A percentile compares a stretch with the other conserved stretches of the same genome.
These are phyloP conservation scores for Habrosyne pyritoides DNA, from an alignment of 2,888 invertebrate genomes.

Conservation along the genomic window DNA sequence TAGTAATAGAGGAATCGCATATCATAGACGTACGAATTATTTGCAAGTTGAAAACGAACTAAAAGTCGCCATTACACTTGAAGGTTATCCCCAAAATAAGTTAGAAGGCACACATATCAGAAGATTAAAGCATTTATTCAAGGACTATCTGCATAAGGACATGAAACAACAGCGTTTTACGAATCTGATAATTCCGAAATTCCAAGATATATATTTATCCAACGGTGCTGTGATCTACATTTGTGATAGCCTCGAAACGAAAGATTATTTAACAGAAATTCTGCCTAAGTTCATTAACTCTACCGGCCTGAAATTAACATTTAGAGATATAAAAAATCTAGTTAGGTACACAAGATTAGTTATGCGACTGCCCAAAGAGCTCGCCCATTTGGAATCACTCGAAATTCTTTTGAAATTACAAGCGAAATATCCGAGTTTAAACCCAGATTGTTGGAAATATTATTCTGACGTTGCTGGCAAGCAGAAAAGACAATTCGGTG, in stretches of 20 bases:
- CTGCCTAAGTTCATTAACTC: conserved; percentile 68
- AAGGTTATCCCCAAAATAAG: conserved; percentile 72
- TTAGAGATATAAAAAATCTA: conserved; percentile 62
- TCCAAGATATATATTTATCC: conserved; percentile 71
- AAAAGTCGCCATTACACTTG: conserved; percentile 69
- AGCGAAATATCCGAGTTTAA: conserved; percentile 59
- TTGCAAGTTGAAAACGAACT: conserved; percentile 70
- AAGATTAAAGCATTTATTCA: conserved; percentile 67
- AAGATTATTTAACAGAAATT: conserved; percentile 66
- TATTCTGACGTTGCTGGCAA: conserved; percentile 75
- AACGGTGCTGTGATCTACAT: conserved; percentile 76
- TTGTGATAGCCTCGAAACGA: conserved; percentile 75
- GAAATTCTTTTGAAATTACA: conserved; percentile 60
- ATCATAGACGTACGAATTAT: conserved; percentile 74
- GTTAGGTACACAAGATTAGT: conserved; percentile 72
- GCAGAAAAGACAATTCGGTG: conserved; percentile 74
- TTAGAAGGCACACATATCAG: conserved; percentile 71
- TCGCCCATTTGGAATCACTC: conserved; percentile 61
- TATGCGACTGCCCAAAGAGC: conserved; percentile 64
- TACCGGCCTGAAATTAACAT: conserved; percentile 65
- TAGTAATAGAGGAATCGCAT: conserved; percentile 71
- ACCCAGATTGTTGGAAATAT: conserved; percentile 71
- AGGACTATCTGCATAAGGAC: conserved; percentile 71
- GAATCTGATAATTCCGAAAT: conserved; percentile 69
- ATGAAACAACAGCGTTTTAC: conserved; percentile 66